These are phyloP conservation scores for Drosophila setifemur DNA, from an alignment of 1,140 invertebrate genomes.

Conservation along the genomic window DNA sequence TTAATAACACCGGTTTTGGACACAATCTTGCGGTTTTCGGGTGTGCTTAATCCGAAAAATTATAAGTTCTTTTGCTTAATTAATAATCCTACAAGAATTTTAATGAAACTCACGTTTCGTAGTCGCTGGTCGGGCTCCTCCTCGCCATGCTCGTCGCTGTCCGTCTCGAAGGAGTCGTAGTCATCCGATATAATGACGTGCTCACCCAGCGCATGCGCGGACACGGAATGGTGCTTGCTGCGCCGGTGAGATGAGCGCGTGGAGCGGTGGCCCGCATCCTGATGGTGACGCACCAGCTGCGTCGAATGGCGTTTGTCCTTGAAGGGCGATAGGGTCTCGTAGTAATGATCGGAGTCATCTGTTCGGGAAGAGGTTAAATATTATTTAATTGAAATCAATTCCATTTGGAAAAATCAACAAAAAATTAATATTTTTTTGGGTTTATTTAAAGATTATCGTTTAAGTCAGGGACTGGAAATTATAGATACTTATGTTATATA, in stretches of 20 bases:
- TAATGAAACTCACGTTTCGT: slow-evolving; percentile 47
- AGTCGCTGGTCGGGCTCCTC: slow-evolving; percentile 83
- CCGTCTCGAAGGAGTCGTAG: slow-evolving; percentile 86
- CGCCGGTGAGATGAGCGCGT: slow-evolving; percentile 47
- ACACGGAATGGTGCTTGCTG: slow-evolving; percentile 56
- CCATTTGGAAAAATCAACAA: no score
- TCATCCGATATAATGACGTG: slow-evolving; percentile 82
- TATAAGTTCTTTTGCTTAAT: no score
- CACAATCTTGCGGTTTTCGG: no score
- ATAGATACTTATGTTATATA: no score
- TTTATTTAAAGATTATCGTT: no score
- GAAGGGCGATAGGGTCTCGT: slow-evolving; percentile 84
- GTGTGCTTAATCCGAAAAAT: no score
- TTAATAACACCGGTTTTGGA: no score
- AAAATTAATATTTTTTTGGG: not conserved
- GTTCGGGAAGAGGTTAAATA: not conserved
- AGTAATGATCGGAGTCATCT: slow-evolving; percentile 85
- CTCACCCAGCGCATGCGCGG: slow-evolving; percentile 61
- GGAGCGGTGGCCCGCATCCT: slow-evolving; percentile 21
- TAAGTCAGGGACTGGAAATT: no score
- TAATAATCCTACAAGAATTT: no score
- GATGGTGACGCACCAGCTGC: slow-evolving; percentile 41
- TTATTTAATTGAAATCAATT: no score
- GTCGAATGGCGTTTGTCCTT: slow-evolving; percentile 69
- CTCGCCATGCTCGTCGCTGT: slow-evolving; percentile 83